Conservation (phyloP, 2,888 invertebrate species). For the Endotricha flammealis region DNA sequence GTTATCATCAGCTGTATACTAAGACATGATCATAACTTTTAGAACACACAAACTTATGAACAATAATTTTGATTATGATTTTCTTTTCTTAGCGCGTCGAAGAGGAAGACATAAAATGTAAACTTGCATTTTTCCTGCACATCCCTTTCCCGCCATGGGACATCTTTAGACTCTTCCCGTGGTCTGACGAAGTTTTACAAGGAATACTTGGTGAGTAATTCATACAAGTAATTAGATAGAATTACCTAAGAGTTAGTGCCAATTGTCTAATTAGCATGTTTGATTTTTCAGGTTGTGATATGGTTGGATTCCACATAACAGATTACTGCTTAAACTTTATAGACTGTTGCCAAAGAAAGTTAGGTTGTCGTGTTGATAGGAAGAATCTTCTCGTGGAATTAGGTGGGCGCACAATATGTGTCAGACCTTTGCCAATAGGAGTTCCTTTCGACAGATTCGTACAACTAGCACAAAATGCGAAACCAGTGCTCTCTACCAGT, state of each 20-base stretch:
- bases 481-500: conserved; percentile 82
- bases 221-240: too few relatives aligned
- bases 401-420: conserved; percentile 89
- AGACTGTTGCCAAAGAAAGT: conserved; percentile 91
- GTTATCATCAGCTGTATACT: too few relatives aligned
- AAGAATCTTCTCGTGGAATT: conserved; percentile 92
- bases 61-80: conserved; percentile 6
- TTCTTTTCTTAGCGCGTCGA: conserved; percentile 80
- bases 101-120: conserved; percentile 85
- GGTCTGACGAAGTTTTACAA: conserved; percentile 95
- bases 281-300: conserved; percentile 84
- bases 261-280: not conserved
- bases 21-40: too few relatives aligned
- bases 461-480: conserved; percentile 84
- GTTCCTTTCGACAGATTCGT: conserved; percentile 93
- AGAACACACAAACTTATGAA: too few relatives aligned
- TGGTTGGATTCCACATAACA: conserved; percentile 95
- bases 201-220: conserved; percentile 86
- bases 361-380: conserved; percentile 92
- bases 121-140: conserved; percentile 94
- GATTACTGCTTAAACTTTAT: conserved; percentile 95
- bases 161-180: conserved; percentile 92
- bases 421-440: conserved; percentile 91
- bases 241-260: too few relatives aligned
- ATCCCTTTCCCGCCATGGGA: conserved; percentile 98